Evolutionary conservation across 2,113 vertebrate species (phyloP).

Genomic region (Takifugu flavidus): DNA sequence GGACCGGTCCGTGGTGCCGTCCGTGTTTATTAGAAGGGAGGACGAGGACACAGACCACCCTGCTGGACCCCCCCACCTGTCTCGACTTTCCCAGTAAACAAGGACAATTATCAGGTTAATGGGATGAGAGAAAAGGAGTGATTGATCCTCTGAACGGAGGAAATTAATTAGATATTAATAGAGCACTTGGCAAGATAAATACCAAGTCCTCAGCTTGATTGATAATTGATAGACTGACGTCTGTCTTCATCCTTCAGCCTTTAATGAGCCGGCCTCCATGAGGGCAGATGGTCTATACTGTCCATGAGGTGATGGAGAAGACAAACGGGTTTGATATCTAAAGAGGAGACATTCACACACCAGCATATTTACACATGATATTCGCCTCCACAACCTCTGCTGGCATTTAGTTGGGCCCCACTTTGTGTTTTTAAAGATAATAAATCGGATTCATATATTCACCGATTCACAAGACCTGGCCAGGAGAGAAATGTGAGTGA

Average conservation of each 20-base stretch:
- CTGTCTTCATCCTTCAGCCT: constrained; percentile 56
- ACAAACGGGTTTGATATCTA: no score
- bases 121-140: constrained; percentile 71
- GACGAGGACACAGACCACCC: constrained; percentile 19
- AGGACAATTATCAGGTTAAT: constrained; percentile 79
- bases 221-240: constrained; percentile 72
- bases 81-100: constrained; percentile 75
- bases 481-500: no score
- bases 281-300: constrained; percentile 24
- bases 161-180: constrained; percentile 80
- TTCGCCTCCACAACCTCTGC: no score
- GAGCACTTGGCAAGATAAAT: constrained; percentile 79
- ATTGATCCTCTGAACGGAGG: constrained; percentile 73
- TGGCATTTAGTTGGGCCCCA: no score
- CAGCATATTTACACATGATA: no score
- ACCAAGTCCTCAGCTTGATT: constrained; percentile 70
- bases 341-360: no score
- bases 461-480: no score
- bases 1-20: no score
- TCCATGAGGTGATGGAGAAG: constrained; percentile 31
- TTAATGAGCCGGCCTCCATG: constrained; percentile 57
- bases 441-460: no score
- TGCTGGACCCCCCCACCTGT: constrained; percentile 46
- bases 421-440: no score
- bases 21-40: background rate